Percentiles rank a stretch among this genome's conserved stretches.
phyloP scores from a whole-genome alignment of 2,113 vertebrate species.

The Engraulis encrasicolus region DNA sequence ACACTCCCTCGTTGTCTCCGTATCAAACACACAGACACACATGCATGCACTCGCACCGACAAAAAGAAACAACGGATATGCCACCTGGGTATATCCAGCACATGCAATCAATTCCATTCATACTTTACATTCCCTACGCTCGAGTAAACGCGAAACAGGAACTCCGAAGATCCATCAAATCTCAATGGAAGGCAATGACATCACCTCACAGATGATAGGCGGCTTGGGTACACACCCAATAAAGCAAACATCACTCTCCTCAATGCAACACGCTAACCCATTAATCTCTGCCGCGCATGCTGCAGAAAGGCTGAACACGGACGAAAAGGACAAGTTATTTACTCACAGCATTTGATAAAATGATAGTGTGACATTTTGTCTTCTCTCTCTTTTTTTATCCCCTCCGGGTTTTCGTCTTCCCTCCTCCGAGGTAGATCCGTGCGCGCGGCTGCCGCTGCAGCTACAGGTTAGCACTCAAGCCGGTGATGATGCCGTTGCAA shows the following conservation, averaged over 20 bases:
- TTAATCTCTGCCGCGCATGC: background rate
- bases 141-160: background rate
- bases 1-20: background rate
- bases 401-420: slow-evolving; percentile 59
- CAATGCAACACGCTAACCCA: background rate
- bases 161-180: background rate
- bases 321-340: slow-evolving; percentile 42
- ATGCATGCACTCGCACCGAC: background rate
- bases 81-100: slow-evolving; percentile 3
- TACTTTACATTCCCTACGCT: background rate
- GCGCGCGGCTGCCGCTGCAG: too few species aligned
- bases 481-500: slow-evolving; percentile 64
- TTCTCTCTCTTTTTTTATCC: slow-evolving; percentile 62
- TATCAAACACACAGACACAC: slow-evolving; percentile 17
- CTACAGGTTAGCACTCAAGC: slow-evolving; percentile 71
- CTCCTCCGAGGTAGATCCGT: slow-evolving; percentile 28
- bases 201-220: slow-evolving; percentile 14
- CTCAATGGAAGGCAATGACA: background rate
- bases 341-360: slow-evolving; percentile 93
- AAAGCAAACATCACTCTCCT: background rate
- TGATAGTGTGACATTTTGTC: slow-evolving; percentile 87
- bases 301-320: background rate
- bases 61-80: background rate
- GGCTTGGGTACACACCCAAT: slow-evolving; percentile 15
- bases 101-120: background rate